Evolutionary conservation across 2,113 vertebrate genomes (phyloP).

Genomic region (Ranitomeya imitator): DNA sequence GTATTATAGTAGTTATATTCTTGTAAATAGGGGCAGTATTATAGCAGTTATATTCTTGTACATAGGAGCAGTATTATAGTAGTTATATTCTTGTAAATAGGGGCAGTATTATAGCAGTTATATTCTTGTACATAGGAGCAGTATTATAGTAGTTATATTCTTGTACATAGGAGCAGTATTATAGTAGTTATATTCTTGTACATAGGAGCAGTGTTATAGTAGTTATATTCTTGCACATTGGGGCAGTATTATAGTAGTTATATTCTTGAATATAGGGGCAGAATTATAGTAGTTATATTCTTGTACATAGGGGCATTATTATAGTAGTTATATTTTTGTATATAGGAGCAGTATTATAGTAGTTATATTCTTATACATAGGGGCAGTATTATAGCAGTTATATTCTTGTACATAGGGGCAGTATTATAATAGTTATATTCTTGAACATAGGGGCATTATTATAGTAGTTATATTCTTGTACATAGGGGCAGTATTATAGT

Average conservation of each 20-base stretch:
- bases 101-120: background rate
- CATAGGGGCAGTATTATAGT: no score
- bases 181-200: no score
- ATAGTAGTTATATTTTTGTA: constrained; percentile 11
- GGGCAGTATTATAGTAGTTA: background rate
- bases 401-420: no score
- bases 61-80: background rate
- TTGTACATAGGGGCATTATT: background rate
- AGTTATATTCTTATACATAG: background rate
- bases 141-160: background rate
- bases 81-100: constrained; percentile 12
- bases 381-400: no score
- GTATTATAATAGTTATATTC: no score
- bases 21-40: background rate
- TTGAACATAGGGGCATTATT: no score
- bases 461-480: no score
- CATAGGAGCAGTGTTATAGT: no score
- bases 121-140: background rate
- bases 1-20: no score
- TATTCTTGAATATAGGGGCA: background rate
- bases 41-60: constrained; percentile 5
- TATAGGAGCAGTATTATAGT: constrained; percentile 14
- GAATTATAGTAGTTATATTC: background rate
- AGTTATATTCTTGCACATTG: no score
- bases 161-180: background rate